These are phyloP conservation scores for Scylla paramamosain DNA, from an alignment of 1,140 invertebrate genomes.

Conservation along the genomic window DNA sequence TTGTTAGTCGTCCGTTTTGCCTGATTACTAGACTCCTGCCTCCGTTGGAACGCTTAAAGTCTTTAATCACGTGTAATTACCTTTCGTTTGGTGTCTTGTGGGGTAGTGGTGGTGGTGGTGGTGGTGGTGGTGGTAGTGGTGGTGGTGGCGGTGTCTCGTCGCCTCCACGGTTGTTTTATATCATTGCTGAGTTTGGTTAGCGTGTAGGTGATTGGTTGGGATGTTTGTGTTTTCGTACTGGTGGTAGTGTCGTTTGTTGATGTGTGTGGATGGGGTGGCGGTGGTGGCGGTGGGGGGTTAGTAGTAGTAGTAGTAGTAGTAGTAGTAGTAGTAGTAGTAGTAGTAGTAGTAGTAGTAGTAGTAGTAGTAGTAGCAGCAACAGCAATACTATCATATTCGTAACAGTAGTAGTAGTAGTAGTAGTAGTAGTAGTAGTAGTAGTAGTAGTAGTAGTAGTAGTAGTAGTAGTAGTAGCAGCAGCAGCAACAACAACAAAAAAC, in stretches of 20 bases:
- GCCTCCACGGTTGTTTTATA: not conserved
- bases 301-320: conserved; percentile 23
- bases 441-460: too few species aligned
- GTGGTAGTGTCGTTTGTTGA: too few species aligned
- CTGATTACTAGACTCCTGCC: not conserved
- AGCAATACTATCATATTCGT: not conserved
- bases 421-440: too few species aligned
- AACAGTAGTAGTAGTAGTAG: too few species aligned
- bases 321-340: conserved; percentile 14
- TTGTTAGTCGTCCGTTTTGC: not conserved
- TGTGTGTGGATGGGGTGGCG: not conserved
- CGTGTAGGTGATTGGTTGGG: too few species aligned
- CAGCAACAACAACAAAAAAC: too few species aligned
- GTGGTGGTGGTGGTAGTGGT: not conserved
- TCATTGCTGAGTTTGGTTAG: too few species aligned
- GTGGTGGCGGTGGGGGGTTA: too few species aligned
- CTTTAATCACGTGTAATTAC: not conserved
- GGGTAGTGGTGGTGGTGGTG: not conserved
- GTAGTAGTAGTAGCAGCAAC: not conserved
- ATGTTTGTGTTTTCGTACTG: too few species aligned
- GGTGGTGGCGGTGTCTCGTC: not conserved
- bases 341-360: conserved; percentile 21
- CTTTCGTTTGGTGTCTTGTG: not conserved
- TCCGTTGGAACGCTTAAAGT: not conserved
- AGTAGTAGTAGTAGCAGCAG: not conserved